Percentiles rank a stretch among this genome's conserved stretches.
Conservation (phyloP, 2,113 vertebrate genomes). For the Bombycilla garrulus region DNA sequence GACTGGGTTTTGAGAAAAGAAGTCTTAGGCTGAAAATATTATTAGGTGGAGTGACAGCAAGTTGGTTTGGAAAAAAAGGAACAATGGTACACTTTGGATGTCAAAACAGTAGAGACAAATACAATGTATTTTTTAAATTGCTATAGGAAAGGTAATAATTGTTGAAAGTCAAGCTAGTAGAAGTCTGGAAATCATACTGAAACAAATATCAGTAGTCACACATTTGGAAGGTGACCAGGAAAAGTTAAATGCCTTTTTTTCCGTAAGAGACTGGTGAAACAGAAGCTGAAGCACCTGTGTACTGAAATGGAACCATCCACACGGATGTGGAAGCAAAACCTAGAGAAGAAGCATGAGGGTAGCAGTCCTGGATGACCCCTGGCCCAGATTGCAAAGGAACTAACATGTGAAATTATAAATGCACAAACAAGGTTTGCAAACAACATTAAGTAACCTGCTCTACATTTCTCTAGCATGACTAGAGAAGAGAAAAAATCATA, state of each 20-base stretch:
- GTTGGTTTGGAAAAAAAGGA: background rate
- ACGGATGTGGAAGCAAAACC: background rate
- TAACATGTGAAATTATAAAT: background rate
- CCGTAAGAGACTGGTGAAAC: background rate
- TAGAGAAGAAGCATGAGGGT: background rate
- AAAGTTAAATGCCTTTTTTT: background rate
- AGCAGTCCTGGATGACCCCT: background rate
- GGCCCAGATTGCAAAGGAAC: background rate
- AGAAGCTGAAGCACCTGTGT: background rate
- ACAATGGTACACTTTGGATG: background rate
- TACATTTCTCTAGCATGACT: background rate
- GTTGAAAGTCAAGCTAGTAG: background rate
- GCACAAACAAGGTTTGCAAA: background rate
- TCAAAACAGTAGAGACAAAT: background rate
- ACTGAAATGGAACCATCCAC: background rate
- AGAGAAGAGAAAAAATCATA: background rate
- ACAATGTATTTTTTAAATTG: background rate
- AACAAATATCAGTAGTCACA: background rate
- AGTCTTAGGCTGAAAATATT: background rate
- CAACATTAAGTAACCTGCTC: background rate
- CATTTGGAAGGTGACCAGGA: background rate
- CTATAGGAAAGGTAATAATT: background rate
- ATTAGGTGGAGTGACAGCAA: background rate
- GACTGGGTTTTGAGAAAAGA: background rate
- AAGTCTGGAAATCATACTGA: background rate